phyloP scores from a whole-genome alignment of 2,113 vertebrate genomes.

The Chionodraco myersi region DNA sequence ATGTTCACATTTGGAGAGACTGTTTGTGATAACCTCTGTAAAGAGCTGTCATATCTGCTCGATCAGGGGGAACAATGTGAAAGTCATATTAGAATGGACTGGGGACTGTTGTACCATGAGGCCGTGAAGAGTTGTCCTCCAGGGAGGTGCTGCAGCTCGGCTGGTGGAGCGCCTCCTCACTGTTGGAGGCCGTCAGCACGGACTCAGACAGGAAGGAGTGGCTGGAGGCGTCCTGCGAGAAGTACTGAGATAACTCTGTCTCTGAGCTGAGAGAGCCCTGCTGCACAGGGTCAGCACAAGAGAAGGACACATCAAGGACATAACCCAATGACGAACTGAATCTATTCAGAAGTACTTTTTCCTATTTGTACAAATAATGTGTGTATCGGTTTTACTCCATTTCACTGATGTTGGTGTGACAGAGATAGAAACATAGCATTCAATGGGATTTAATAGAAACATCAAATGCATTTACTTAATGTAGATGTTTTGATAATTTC shows the following conservation, averaged over 20 bases:
- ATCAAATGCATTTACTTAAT: too few species aligned
- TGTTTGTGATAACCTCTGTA: background rate
- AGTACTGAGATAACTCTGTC: conserved; percentile 91
- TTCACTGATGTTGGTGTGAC: too few species aligned
- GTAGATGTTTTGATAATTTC: too few species aligned
- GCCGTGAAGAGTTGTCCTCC: conserved; percentile 75
- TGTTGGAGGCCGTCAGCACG: conserved; percentile 76
- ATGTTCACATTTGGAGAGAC: too few species aligned
- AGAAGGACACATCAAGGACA: background rate
- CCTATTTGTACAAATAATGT: too few species aligned
- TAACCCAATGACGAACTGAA: background rate
- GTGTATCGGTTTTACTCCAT: too few species aligned
- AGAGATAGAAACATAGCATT: too few species aligned
- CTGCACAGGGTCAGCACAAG: conserved; percentile 12
- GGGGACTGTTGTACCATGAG: conserved; percentile 66
- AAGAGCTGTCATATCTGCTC: background rate
- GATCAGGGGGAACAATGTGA: background rate
- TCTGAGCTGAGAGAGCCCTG: conserved; percentile 92
- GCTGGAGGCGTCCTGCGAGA: conserved; percentile 81
- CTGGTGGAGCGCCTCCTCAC: conserved; percentile 84
- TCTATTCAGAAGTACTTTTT: background rate
- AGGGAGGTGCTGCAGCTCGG: conserved; percentile 82
- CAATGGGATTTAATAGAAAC: too few species aligned
- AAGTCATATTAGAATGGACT: background rate
- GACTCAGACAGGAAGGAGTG: conserved; percentile 85